A percentile compares a stretch with the other conserved stretches of the same genome.
These are phyloP conservation scores for Euthynnus affinis DNA, from an alignment of 2,797 vertebrate genomes.

Conservation along the genomic window DNA sequence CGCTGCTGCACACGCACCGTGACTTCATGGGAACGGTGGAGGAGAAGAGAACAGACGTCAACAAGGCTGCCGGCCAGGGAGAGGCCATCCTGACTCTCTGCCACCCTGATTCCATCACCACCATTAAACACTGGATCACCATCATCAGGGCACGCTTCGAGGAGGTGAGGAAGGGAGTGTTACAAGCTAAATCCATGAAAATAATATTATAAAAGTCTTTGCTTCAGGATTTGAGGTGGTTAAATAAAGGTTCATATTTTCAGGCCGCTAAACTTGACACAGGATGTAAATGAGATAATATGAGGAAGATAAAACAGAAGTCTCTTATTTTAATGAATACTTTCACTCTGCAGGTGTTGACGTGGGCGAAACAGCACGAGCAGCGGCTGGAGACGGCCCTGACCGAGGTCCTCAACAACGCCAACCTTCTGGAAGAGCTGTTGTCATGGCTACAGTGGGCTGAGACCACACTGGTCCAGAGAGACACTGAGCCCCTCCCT, in stretches of 20 bases:
- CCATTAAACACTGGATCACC: slow-evolving; percentile 99
- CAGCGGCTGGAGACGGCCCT: slow-evolving; percentile 94
- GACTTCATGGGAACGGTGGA: slow-evolving; percentile 98
- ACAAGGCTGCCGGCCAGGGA: slow-evolving; percentile 92
- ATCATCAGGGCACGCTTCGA: slow-evolving; percentile 98
- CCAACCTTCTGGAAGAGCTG: slow-evolving; percentile 95
- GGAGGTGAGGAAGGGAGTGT: slow-evolving; percentile 85
- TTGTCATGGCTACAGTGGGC: slow-evolving; percentile 97
- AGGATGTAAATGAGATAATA: neutral
- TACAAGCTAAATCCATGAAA: no score
- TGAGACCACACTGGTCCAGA: slow-evolving; percentile 94
- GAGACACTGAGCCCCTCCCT: slow-evolving; percentile 93
- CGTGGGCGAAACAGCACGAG: slow-evolving; percentile 98
- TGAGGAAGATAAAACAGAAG: neutral
- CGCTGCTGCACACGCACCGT: slow-evolving; percentile 92
- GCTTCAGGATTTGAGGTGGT: neutral
- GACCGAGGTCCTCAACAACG: slow-evolving; percentile 93
- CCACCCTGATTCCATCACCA: slow-evolving; percentile 97
- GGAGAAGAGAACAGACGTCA: slow-evolving; percentile 93
- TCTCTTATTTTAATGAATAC: neutral
- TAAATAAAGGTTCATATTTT: neutral
- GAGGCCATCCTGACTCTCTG: slow-evolving; percentile 93
- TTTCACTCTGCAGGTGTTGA: slow-evolving; percentile 87
- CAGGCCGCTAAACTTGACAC: neutral
- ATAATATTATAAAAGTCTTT: no score